Conservation (phyloP, 35 echinoderm and acorn worm species). For the Nesometra sesokonis region DNA sequence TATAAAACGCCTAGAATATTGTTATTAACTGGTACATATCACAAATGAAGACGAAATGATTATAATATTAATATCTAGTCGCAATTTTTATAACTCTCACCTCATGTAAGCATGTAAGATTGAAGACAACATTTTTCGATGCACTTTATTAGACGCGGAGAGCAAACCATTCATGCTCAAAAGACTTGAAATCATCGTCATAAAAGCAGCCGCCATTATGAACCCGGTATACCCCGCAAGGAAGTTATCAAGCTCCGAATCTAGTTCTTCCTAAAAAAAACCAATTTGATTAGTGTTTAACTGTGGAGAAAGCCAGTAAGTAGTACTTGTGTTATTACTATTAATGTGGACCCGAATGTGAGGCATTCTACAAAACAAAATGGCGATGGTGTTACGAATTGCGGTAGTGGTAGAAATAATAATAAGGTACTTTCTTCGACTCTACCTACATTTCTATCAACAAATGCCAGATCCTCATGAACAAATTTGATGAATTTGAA, state of each 20-base stretch:
- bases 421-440: too few relatives aligned
- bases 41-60: too few relatives aligned
- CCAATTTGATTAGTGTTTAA: neutral
- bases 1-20: neutral
- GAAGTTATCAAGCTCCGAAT: neutral
- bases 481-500: too few relatives aligned
- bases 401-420: neutral
- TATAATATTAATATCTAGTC: neutral
- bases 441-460: neutral
- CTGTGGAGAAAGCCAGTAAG: too few relatives aligned
- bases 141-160: conserved; percentile 8
- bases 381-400: neutral
- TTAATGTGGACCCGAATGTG: neutral
- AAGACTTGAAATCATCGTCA: neutral
- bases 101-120: conserved; percentile 22
- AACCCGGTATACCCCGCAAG: too few relatives aligned
- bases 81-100: neutral
- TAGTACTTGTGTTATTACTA: too few relatives aligned
- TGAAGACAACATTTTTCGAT: conserved; percentile 8
- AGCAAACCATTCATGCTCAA: neutral
- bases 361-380: neutral
- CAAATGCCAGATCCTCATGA: too few relatives aligned
- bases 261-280: neutral
- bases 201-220: neutral
- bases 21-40: too few relatives aligned